Evolutionary conservation across 2,113 vertebrate species (phyloP), one percentile per base, ranked within the genome.

Genomic region (Phoxinus phoxinus): DNA sequence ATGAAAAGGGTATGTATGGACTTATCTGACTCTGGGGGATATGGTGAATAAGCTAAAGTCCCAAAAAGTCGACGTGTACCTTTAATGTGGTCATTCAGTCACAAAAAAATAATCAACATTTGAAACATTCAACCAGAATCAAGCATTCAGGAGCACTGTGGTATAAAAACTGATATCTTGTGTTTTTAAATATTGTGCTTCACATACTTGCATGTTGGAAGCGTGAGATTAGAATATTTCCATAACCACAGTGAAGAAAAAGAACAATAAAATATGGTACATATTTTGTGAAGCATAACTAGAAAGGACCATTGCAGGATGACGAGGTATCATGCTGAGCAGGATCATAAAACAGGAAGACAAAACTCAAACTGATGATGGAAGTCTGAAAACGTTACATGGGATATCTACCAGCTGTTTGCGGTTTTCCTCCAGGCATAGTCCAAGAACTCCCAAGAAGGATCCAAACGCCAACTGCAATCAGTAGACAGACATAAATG

Each of bases 401-500:
- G 63, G 25, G 27, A 37, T 46, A 85, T 83, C 86, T 94, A 95
- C 94, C 93, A 95, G 90, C 88, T 95, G 92, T 79, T 87, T 94
- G 87, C 93, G 92, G 87, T 94, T 95, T 89, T 94, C 94, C 44
- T 93, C 92, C 71, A 95, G 91, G 5, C 84, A 72, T 53, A 95
- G 91, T 89, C 94, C 94, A 81, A 95, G 86, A 79, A 95, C 86
- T 77, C 93, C 94, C 41, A 95, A 87, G 88, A 95, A 94, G 1
- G 93, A 94, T 71, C 94, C 94, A n/a, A 94, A 91, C 3, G 92
- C 93, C 79, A 95, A 87, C 94, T 95, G 87, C 56, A 89, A 69
- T 88, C 51, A 87, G 86, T 15, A 89, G 56, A 77, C 67, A 79
- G 25, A 51, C 17, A 25, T 27, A 2, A 71, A 53, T 32, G 44